Evolutionary conservation across 2,888 invertebrate genomes (phyloP).

Genomic region (Ormyrus thymus): DNA sequence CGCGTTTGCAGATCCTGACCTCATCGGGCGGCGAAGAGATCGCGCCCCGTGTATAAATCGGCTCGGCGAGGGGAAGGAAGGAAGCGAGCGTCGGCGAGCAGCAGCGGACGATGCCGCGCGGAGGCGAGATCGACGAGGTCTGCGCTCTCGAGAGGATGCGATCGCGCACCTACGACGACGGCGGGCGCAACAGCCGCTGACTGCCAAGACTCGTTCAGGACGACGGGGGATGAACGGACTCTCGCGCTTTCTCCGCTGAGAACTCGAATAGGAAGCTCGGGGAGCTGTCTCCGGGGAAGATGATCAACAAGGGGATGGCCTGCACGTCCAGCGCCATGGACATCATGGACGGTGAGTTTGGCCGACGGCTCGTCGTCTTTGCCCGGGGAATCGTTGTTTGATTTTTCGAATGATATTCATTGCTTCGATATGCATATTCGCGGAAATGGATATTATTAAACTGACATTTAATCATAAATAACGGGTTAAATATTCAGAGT

Average conservation of each 20-base stretch:
- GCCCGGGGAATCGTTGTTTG: too few relatives aligned
- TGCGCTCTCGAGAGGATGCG: constrained; percentile 1
- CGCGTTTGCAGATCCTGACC: too few relatives aligned
- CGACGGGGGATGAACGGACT: too few relatives aligned
- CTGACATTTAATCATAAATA: too few relatives aligned
- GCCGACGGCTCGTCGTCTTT: too few relatives aligned
- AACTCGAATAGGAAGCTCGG: too few relatives aligned
- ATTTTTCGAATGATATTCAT: too few relatives aligned
- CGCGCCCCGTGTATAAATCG: background rate
- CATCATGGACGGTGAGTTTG: constrained; percentile 65
- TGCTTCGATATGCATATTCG: too few relatives aligned
- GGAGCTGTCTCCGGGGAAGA: background rate
- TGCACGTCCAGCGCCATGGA: constrained; percentile 57
- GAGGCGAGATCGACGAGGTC: background rate
- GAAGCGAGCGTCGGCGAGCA: background rate
- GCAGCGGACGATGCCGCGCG: background rate
- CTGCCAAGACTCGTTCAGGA: background rate
- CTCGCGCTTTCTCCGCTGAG: too few relatives aligned
- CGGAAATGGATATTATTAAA: too few relatives aligned
- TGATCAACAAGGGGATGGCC: background rate
- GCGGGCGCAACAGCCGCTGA: constrained; percentile 45
- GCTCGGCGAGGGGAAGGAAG: background rate
- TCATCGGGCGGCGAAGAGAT: background rate
- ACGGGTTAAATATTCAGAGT: too few relatives aligned
- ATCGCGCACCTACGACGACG: constrained; percentile 42